Evolutionary conservation across 2,888 invertebrate species (phyloP).

Genomic region (Heliconius charithonia): DNA sequence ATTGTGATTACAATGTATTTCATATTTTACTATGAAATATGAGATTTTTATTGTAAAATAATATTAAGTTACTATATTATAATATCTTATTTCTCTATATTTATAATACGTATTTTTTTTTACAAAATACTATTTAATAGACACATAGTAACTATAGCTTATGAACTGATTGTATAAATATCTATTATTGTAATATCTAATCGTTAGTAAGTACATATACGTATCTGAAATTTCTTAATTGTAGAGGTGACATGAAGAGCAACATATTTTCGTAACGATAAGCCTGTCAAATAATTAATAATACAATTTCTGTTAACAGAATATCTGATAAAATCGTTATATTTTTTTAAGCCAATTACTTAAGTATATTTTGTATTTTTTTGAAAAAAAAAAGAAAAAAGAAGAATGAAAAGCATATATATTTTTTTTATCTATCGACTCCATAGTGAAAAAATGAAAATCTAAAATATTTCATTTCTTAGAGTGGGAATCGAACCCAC

Average conservation of each 20-base stretch:
- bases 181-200: neutral
- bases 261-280: neutral
- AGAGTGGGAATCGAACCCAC: too few species aligned
- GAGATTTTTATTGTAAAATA: neutral
- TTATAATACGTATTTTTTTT: neutral
- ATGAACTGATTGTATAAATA: neutral
- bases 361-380: too few species aligned
- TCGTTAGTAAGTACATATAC: neutral
- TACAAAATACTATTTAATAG: neutral
- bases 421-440: too few species aligned
- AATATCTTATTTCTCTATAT: neutral
- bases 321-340: too few species aligned
- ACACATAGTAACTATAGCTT: neutral
- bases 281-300: neutral
- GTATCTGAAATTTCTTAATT: neutral
- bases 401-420: too few species aligned
- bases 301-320: too few species aligned
- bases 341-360: too few species aligned
- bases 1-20: too few species aligned
- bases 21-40: too few species aligned
- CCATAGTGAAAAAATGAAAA: too few species aligned
- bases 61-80: neutral
- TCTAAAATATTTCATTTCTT: too few species aligned
- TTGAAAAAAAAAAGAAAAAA: too few species aligned
- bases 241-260: neutral